Evolutionary conservation across 2,888 invertebrate genomes (phyloP), one percentile per base, ranked within the genome.

Genomic region (Mylabris sibirica): DNA sequence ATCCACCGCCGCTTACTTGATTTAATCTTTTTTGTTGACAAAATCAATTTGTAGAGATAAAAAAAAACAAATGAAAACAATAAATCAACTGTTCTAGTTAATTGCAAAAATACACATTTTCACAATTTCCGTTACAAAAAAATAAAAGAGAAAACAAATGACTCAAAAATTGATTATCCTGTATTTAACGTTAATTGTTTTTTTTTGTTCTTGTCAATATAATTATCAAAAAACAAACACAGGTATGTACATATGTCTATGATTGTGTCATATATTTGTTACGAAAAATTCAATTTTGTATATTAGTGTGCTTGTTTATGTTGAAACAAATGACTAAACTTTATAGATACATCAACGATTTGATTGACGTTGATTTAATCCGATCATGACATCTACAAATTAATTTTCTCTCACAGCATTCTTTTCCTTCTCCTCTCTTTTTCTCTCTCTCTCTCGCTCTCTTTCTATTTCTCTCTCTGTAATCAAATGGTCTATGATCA

Each of bases 311-410:
- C 30, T 4, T 30, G 30, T 30, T 30, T 30, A 30, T 30, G 30
- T 30, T 30, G 30, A 30, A 30, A 30, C 30, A 30, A 30, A 30
- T 30, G 30, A 30, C 30, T 30, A 30, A 30, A n/a, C n/a, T 8
- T 30, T 30, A 30, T 30, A 30, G 30, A 30, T 30, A 30, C 30
- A 30, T 30, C 11, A 44, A 41, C 8, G 35, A 41, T 30, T 30
- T 41, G 17, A 44, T 44, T 44, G 44, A 44, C 44, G 44, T 44
- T 44, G 44, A 44, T 44, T 44, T 44, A 17, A 44, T 44, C 44
- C n/a, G n/a, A 44, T 44, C 44, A 17, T 44, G 44, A 44, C 44
- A 44, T 44, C 17, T 44, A 44, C 44, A 44, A 44, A 44, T 44
- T n/a, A 14, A 38, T 38, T 38, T 38, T 14, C 38, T 14, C 12